These are phyloP conservation scores for Ephialtes manifestator DNA, from an alignment of 2,888 invertebrate genomes.

Conservation along the genomic window DNA sequence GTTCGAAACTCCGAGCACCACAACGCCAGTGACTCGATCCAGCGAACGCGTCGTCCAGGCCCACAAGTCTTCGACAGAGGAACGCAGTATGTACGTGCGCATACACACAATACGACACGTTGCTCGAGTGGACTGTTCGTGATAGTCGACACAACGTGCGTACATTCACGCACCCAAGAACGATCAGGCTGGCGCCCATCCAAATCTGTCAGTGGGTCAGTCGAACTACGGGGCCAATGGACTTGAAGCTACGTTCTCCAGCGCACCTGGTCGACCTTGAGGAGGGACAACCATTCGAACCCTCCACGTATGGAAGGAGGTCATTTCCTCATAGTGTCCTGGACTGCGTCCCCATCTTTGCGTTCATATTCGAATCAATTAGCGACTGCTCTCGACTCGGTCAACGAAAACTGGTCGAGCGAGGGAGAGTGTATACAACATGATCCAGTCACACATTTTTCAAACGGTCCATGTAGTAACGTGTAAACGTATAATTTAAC, in stretches of 20 bases:
- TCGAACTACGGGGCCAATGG: constrained; percentile 75
- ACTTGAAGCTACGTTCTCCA: constrained; percentile 71
- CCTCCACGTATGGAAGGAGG: constrained; percentile 52
- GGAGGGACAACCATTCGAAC: constrained; percentile 61
- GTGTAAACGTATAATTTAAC: neutral
- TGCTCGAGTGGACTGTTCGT: constrained; percentile 18
- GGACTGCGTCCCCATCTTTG: constrained; percentile 28
- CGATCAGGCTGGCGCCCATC: constrained; percentile 73
- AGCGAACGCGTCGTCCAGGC: constrained; percentile 4
- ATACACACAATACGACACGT: constrained; percentile 39
- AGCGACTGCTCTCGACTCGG: constrained; percentile 23
- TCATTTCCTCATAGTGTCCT: constrained; percentile 52
- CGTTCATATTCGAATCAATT: constrained; percentile 28
- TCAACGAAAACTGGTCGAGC: constrained; percentile 3
- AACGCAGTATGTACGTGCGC: neutral
- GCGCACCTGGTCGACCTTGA: constrained; percentile 70
- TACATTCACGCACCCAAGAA: constrained; percentile 51
- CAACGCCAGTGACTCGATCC: constrained; percentile 18
- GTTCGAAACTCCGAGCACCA: constrained; percentile 13
- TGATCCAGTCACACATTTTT: neutral
- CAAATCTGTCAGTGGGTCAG: constrained; percentile 84
- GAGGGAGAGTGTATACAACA: neutral
- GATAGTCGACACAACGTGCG: constrained; percentile 58
- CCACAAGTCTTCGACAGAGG: constrained; percentile 16
- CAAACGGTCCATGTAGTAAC: neutral